Percentiles rank a stretch among this genome's conserved stretches.
phyloP scores from a whole-genome alignment of 2,888 invertebrate genomes.

The Entomobrya multifasciata region DNA sequence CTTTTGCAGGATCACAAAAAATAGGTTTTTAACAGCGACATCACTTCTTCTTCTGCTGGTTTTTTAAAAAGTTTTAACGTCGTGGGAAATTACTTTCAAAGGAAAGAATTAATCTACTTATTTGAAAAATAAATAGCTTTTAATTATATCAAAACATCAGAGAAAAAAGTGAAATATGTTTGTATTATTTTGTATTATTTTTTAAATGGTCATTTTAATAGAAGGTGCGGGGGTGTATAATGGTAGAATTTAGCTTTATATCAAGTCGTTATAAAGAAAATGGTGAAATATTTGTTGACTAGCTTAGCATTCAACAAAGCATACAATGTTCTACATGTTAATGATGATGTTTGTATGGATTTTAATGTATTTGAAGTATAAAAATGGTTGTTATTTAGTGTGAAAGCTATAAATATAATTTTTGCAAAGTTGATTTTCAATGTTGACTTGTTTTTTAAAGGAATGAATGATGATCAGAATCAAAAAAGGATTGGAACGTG shows the following conservation, averaged over 20 bases:
- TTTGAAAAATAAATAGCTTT: slow-evolving; percentile 70
- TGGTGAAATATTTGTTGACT: slow-evolving; percentile 20
- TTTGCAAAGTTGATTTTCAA: neutral
- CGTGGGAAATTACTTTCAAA: slow-evolving; percentile 64
- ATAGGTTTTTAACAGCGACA: neutral
- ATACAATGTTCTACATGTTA: neutral
- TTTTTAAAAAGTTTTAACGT: too few relatives aligned
- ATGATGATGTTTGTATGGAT: too few relatives aligned
- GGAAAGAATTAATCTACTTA: slow-evolving; percentile 69
- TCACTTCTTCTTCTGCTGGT: neutral
- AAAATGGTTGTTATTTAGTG: too few relatives aligned
- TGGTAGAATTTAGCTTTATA: too few relatives aligned
- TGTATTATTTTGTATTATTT: neutral
- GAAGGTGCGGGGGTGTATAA: neutral
- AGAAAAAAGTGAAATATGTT: slow-evolving; percentile 4
- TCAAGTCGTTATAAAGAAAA: neutral
- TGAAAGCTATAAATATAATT: too few relatives aligned
- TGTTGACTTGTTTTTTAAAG: slow-evolving; percentile 30
- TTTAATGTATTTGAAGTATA: too few relatives aligned
- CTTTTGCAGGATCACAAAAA: neutral
- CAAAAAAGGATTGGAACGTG: neutral
- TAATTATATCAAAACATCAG: slow-evolving; percentile 56
- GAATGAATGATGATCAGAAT: neutral
- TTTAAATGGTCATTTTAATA: neutral
- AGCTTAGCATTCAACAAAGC: neutral